These are phyloP conservation scores for Helicoverpa assulta DNA, from an alignment of 2,888 invertebrate genomes.

Conservation along the genomic window DNA sequence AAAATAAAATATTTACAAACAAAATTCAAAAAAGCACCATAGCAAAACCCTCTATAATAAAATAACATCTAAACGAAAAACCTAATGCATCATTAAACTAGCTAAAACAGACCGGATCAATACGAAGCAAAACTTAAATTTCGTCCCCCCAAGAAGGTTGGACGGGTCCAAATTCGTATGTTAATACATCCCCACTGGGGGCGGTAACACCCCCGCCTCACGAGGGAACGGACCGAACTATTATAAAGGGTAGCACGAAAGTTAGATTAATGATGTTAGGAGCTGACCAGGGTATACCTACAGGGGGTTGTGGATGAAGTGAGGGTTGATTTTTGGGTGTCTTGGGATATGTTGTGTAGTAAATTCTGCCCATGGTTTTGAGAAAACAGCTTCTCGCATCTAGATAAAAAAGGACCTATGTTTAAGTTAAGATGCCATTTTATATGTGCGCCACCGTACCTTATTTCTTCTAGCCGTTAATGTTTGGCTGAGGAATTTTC, in stretches of 20 bases:
- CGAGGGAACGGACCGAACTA: slow-evolving; percentile 88
- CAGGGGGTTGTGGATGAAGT: slow-evolving; percentile 58
- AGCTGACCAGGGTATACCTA: slow-evolving; percentile 85
- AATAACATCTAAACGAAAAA: slow-evolving; percentile 39
- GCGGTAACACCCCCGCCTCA: slow-evolving; percentile 72
- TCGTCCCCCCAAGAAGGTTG: slow-evolving; percentile 87
- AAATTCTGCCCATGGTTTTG: too few relatives aligned
- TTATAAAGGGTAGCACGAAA: slow-evolving; percentile 91
- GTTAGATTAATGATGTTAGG: slow-evolving; percentile 91
- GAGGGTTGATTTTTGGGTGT: neutral
- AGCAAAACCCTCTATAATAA: slow-evolving; percentile 5
- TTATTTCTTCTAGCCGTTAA: too few relatives aligned
- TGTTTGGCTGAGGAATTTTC: too few relatives aligned
- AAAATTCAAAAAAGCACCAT: neutral
- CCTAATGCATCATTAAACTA: slow-evolving; percentile 70
- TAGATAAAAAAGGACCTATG: too few relatives aligned
- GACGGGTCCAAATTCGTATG: slow-evolving; percentile 89
- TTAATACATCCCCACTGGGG: slow-evolving; percentile 80
- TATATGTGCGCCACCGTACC: too few relatives aligned
- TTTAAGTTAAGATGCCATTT: too few relatives aligned
- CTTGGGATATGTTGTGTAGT: neutral
- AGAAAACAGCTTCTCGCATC: too few relatives aligned
- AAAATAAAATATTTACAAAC: neutral
- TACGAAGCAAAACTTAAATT: slow-evolving; percentile 89
- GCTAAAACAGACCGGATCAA: slow-evolving; percentile 83